Base-by-base conservation (phyloP, 2,113 vertebrate genomes). In the Scartelaos histophorus region DNA sequence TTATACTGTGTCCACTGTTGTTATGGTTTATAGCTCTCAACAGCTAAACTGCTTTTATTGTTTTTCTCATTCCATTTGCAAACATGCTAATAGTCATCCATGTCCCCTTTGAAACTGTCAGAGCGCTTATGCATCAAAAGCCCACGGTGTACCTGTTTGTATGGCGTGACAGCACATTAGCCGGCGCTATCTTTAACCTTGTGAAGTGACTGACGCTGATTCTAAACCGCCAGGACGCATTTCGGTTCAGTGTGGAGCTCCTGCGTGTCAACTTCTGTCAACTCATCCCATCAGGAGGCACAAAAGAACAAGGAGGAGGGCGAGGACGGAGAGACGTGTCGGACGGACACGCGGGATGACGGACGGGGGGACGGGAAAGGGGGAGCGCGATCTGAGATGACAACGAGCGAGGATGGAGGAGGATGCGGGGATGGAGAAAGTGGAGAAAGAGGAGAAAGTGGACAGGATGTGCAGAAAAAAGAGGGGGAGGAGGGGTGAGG, bases 161-260 rank as follows among this genome's bases (percentile, higher is more conserved):
- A 85, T 74, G 82, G 68, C 82, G 73, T 82, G 90, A 91, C 87
- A 89, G 80, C 85, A 80, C 83, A 88, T 91, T 91, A 89, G 73
- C 71, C 78, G 69, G 80, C 85, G 76, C 83, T 90, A 80, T 91
- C 79, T 88, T 89, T 89, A 90, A 91, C 90, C 87, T 85, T 87
- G 80, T 75, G 60, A 77, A 83, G 76, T 88, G 89, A 91, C 56
- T 90, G 91, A 87, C 90, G 78, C 83, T 82, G 82, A 90, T 87
- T 87, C 84, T 87, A 83, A 91, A 87, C 73, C 66, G 87, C 73
- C 85, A 75, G 82, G 91, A 91, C 83, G 82, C 85, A 86, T 91
- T 90, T 90, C 83, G 82, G 83, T 88, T 83, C 82, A 74, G 67
- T 65, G 71, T 69, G 69, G 76, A 62, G 72, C 74, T 80, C 74